A percentile compares a stretch with the other conserved stretches of the same genome.
These are phyloP conservation scores for Acrocephalus kingi DNA, from an alignment of 2,113 vertebrate genomes.

Conservation along the genomic window DNA sequence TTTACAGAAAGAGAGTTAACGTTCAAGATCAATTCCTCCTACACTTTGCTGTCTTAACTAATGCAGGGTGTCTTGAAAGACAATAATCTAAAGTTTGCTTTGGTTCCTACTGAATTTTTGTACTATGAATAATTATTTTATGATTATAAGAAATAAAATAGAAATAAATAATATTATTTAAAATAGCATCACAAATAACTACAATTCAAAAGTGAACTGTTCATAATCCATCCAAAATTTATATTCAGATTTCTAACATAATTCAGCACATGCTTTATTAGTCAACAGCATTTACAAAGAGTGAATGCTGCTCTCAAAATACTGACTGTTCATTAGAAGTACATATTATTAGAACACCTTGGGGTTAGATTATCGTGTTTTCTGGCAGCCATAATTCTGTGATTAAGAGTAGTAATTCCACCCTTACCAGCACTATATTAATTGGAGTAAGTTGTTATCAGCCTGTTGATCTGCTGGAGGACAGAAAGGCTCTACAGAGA, in stretches of 20 bases:
- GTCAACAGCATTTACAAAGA: not conserved
- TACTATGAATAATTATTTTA: not conserved
- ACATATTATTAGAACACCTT: not conserved
- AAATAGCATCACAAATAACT: not conserved
- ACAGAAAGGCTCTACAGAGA: not conserved
- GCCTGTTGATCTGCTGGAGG: not conserved
- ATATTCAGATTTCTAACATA: not conserved
- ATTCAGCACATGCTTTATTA: not conserved
- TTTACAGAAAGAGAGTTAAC: not conserved
- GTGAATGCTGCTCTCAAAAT: not conserved
- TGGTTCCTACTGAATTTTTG: not conserved
- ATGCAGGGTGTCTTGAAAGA: not conserved
- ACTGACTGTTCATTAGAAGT: not conserved
- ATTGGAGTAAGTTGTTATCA: not conserved
- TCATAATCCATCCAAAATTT: rapidly evolving
- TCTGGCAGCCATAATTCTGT: not conserved
- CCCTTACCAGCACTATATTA: not conserved
- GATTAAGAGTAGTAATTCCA: not conserved
- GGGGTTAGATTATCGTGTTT: not conserved
- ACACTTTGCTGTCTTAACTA: not conserved
- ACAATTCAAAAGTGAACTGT: not conserved
- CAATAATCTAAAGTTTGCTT: not conserved
- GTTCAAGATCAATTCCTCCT: not conserved
- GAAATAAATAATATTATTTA: not conserved
- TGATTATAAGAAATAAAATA: not conserved